phyloP scores from a whole-genome alignment of 2,113 vertebrate species.

The Ornithorhynchus anatinus region DNA sequence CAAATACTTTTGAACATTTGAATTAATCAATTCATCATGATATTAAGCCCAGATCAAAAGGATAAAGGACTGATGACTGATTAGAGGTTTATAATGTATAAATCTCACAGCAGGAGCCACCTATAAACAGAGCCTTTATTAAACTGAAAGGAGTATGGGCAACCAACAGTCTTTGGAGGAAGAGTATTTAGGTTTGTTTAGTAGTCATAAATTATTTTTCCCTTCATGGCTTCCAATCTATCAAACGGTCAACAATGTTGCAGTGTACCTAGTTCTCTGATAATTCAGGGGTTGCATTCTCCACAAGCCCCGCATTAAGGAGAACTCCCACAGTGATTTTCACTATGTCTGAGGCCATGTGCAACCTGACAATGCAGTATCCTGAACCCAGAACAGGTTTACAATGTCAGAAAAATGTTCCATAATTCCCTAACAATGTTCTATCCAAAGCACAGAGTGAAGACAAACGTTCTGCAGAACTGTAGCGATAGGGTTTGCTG shows the following conservation, averaged over 20 bases:
- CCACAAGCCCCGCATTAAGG: no score
- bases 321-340: no score
- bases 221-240: constrained; percentile 17
- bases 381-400: no score
- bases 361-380: no score
- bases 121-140: constrained; percentile 48
- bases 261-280: constrained; percentile 6
- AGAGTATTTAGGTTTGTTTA: constrained; percentile 38
- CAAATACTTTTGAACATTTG: constrained; percentile 53
- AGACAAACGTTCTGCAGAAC: no score
- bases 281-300: constrained; percentile 1
- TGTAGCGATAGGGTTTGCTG: no score
- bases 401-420: no score
- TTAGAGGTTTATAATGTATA: constrained; percentile 52
- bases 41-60: constrained; percentile 61
- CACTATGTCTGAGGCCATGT: no score
- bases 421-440: no score
- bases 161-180: constrained; percentile 44
- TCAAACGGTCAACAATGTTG: constrained; percentile 10
- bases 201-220: background rate
- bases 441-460: no score
- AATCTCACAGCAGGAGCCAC: constrained; percentile 45
- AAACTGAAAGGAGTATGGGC: constrained; percentile 54
- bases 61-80: constrained; percentile 43
- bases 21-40: constrained; percentile 62